phyloP scores from a whole-genome alignment of 2,797 vertebrate genomes.

The Sciaenops ocellatus region DNA sequence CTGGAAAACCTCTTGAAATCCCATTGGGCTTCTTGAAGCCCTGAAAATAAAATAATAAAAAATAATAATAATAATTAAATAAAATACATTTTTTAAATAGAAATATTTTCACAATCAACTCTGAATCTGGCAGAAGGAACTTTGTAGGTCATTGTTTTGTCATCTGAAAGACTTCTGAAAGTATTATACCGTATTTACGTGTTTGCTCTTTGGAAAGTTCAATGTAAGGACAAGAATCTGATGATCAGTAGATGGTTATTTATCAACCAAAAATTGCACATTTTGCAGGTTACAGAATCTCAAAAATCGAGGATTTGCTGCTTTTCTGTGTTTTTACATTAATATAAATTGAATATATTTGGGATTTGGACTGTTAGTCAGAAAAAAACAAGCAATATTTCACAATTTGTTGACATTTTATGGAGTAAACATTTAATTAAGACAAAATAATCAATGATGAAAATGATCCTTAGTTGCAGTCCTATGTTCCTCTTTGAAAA shows the following conservation, averaged over 20 bases:
- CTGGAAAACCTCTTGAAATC: background rate
- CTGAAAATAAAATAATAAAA: too few relatives aligned
- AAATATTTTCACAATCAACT: background rate
- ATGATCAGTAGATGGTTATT: background rate
- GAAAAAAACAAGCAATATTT: background rate
- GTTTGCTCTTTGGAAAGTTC: background rate
- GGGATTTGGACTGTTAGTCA: background rate
- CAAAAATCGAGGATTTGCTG: background rate
- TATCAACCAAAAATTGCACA: background rate
- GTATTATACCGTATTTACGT: too few relatives aligned
- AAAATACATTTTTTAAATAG: background rate
- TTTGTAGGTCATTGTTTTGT: background rate
- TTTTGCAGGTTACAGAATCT: background rate
- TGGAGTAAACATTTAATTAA: background rate
- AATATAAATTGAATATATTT: background rate
- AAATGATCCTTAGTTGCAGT: background rate
- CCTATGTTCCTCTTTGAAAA: background rate
- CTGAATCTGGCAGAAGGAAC: background rate
- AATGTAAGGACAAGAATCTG: background rate
- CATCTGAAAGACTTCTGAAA: background rate
- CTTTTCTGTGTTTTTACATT: background rate
- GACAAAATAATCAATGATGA: background rate
- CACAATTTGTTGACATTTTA: background rate
- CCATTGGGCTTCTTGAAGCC: too few relatives aligned
- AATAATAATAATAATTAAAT: too few relatives aligned